A percentile compares a stretch with the other conserved stretches of the same genome.
Evolutionary conservation across 2,888 invertebrate species (phyloP).

Genomic region (Syritta pipiens): DNA sequence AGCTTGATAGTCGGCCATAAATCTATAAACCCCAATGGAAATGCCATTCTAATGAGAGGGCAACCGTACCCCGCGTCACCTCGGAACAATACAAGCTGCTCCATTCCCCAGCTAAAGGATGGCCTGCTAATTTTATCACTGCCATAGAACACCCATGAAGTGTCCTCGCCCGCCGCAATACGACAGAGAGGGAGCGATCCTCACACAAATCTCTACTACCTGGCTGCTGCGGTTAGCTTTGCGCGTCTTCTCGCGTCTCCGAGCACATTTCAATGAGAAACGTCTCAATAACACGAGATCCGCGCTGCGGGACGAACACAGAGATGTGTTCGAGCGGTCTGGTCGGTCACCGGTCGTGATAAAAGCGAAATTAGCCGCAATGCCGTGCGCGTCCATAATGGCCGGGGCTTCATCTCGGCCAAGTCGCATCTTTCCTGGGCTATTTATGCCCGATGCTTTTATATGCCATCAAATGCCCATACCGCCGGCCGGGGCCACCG

Average conservation of each 20-base stretch:
- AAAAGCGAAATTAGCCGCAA: constrained; percentile 64
- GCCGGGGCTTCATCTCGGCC: constrained; percentile 17
- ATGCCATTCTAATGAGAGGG: constrained; percentile 63
- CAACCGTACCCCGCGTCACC: constrained; percentile 25
- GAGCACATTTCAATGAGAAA: constrained; percentile 52
- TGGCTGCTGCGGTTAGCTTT: constrained; percentile 17
- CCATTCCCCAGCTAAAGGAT: constrained; percentile 50
- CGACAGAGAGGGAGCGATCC: no score
- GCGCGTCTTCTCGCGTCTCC: constrained; percentile 14
- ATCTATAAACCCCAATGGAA: constrained; percentile 63
- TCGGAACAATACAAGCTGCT: constrained; percentile 48
- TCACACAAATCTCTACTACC: constrained; percentile 62
- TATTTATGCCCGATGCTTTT: constrained; percentile 68
- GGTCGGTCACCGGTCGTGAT: constrained; percentile 44
- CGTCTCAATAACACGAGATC: constrained; percentile 64
- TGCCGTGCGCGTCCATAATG: constrained; percentile 59
- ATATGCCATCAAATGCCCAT: constrained; percentile 61
- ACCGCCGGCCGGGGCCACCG: constrained; percentile 31
- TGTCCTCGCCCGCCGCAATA: constrained; percentile 55
- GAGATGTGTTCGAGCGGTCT: not conserved
- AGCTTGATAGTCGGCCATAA: constrained; percentile 39
- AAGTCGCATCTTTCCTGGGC: constrained; percentile 42
- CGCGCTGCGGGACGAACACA: not conserved
- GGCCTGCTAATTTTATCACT: constrained; percentile 68
- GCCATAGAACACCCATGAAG: constrained; percentile 69